Percentiles rank a stretch among this genome's conserved stretches.
Evolutionary conservation across 1,140 invertebrate species (phyloP).

Genomic region (Lasioglossum albipes): DNA sequence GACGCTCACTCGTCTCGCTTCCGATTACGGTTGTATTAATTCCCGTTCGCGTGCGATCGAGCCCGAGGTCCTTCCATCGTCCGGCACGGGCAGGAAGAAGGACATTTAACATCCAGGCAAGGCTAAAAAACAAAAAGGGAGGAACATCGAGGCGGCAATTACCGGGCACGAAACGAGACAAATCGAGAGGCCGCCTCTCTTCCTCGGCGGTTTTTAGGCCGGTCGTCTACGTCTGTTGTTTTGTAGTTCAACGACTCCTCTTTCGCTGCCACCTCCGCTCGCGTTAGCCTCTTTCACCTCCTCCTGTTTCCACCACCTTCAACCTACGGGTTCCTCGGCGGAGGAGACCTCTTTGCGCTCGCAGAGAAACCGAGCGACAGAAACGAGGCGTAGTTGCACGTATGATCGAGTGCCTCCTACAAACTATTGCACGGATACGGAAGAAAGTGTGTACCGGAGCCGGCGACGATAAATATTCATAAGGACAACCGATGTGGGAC

Average conservation of each 20-base stretch:
- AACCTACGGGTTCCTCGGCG: too few species aligned
- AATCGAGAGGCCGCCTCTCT: conserved; percentile 50
- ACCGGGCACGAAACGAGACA: conserved; percentile 31
- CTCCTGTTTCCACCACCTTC: neutral
- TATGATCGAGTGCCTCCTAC: conserved; percentile 44
- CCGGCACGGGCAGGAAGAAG: neutral
- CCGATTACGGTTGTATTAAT: conserved; percentile 31
- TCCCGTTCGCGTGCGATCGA: conserved; percentile 23
- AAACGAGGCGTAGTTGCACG: conserved; percentile 37
- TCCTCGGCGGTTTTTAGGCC: conserved; percentile 62
- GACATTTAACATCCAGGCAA: conserved; percentile 10
- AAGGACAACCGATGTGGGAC: conserved; percentile 40
- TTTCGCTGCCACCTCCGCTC: conserved; percentile 43
- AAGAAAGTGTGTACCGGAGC: conserved; percentile 52
- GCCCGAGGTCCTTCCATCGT: neutral
- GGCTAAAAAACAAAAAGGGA: neutral
- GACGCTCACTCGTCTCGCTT: neutral
- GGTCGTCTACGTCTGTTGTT: conserved; percentile 59
- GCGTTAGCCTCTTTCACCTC: conserved; percentile 35
- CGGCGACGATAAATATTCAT: conserved; percentile 67
- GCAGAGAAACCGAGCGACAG: conserved; percentile 46
- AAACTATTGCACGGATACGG: conserved; percentile 60
- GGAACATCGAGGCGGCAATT: conserved; percentile 25
- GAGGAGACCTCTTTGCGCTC: conserved; percentile 8
- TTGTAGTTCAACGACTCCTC: conserved; percentile 67